Evolutionary conservation across 92 coral and sea anemone genomes (phyloP), one percentile per base, ranked within the genome.

Genomic region (Scolanthus callimorphus): DNA sequence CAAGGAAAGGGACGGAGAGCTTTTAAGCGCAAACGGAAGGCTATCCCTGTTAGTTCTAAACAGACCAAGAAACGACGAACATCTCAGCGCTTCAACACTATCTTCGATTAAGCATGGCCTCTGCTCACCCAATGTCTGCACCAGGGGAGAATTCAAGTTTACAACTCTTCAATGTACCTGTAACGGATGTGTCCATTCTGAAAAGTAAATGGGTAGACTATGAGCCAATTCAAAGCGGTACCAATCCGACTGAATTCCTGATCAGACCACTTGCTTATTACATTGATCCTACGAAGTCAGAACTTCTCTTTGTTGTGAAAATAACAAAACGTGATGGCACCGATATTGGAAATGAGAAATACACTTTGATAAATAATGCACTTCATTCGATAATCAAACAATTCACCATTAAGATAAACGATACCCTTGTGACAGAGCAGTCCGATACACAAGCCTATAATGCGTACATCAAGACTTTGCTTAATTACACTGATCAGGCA

Each of bases 401-500:
- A n/a, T n/a, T 51, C 20, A 59, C 68, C 23, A 45, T 66, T 17
- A 25, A 41, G 27, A 46, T 62, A 30, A 75, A 75, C 10, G 69
- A 69, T 3, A 19, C 39, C 0, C 39, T 65, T 6, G 62, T 75
- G 24, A 75, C 73, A 2, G 37, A 60, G 13, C 82, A 76, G 17
- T 49, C 69, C 4, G 75, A 75, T 58, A 75, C 69, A 4, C 59
- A 67, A 39, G 38, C 63, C 2, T n/a, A 57, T n/a, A 62, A 62
- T 23, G 63, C 75, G 0, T 59, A 50, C 25, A 1, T 39, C 38
- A 28, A 62, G 10, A 59, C 61, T 11, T 0, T 74, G 28, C 20
- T 57, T 8, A 74, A 74, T 20, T 65, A 54, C 37, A 45, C 80
- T 6, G 63, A 59, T 3, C 65, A 69, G 13, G 67, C 57, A 13